A percentile compares a stretch with the other conserved stretches of the same genome.
phyloP scores from a whole-genome alignment of 2,113 vertebrate genomes.

The Phrynocephalus versicolor region DNA sequence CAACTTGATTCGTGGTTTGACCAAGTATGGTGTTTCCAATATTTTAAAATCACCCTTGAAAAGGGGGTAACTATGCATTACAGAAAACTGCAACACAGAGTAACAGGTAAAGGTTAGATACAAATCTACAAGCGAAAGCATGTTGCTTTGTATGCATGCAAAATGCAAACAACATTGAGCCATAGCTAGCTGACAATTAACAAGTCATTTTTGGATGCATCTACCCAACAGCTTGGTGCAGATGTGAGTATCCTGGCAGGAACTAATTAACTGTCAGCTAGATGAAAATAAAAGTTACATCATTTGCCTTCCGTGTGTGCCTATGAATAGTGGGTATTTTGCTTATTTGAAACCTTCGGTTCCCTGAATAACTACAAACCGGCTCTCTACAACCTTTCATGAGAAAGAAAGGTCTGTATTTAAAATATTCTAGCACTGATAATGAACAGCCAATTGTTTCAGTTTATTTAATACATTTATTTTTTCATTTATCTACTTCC shows the following conservation, averaged over 20 bases:
- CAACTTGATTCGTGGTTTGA: no score
- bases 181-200: no score
- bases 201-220: no score
- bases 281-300: no score
- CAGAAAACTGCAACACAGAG: neutral
- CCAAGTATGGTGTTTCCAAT: neutral
- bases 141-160: no score
- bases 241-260: no score
- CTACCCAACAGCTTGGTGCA: no score
- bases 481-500: neutral
- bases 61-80: neutral
- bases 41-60: neutral
- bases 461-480: neutral
- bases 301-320: no score
- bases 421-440: neutral
- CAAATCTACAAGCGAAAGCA: neutral
- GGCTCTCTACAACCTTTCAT: neutral
- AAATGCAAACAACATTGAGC: no score
- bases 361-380: neutral
- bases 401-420: neutral
- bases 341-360: neutral
- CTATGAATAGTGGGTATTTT: neutral
- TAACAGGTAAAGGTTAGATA: no score
- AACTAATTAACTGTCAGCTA: no score
- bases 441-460: neutral